These are phyloP conservation scores for Resseliella maxima DNA, from an alignment of 2,888 invertebrate species.

Conservation along the genomic window DNA sequence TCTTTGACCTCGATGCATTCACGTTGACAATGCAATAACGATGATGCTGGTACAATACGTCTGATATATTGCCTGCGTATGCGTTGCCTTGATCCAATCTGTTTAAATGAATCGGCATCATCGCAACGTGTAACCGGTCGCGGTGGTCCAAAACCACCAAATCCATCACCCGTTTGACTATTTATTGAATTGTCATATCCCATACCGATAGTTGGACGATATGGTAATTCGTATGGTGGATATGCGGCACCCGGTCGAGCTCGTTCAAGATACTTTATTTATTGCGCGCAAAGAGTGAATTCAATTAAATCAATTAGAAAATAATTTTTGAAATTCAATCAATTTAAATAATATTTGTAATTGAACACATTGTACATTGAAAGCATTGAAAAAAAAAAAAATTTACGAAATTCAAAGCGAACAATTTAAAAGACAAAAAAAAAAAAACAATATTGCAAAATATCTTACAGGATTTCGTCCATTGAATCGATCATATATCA, in stretches of 20 bases:
- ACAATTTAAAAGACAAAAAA: neutral
- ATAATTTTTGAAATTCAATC: too few relatives aligned
- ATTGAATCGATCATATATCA: conserved; percentile 56
- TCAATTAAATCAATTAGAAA: neutral
- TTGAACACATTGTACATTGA: neutral
- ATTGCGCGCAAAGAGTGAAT: neutral
- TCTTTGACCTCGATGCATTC: conserved; percentile 86
- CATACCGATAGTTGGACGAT: conserved; percentile 62
- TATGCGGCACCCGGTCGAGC: conserved; percentile 60
- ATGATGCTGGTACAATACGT: conserved; percentile 78
- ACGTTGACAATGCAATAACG: conserved; percentile 83
- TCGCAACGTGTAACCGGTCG: conserved; percentile 75
- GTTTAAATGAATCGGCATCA: conserved; percentile 83
- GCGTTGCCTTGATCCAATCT: conserved; percentile 81
- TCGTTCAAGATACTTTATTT: conserved; percentile 55
- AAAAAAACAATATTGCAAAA: neutral
- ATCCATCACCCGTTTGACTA: conserved; percentile 63
- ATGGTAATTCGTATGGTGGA: conserved; percentile 65
- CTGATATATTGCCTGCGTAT: conserved; percentile 83
- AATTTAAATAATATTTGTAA: too few relatives aligned
- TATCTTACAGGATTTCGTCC: conserved; percentile 15
- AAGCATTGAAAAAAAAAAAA: neutral
- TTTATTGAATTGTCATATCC: conserved; percentile 66
- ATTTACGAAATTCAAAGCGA: neutral
- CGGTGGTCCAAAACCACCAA: conserved; percentile 65